Conservation (phyloP, 2,113 vertebrate species). For the Casuarius casuarius region DNA sequence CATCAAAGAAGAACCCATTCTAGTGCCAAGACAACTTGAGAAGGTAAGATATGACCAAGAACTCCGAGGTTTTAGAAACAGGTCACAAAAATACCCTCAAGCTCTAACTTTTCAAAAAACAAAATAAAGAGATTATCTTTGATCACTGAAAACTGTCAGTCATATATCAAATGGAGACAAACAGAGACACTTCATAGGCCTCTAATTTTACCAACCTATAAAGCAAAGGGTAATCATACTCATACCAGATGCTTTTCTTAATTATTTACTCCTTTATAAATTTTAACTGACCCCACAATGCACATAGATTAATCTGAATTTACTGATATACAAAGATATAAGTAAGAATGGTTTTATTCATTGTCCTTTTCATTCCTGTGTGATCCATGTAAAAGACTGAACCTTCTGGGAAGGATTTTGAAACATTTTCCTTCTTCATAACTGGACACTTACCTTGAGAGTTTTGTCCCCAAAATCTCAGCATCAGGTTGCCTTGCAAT, state of each 20-base stretch:
- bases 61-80: not conserved
- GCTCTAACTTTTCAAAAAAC: not conserved
- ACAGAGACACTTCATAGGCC: not conserved
- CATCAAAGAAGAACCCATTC: not conserved
- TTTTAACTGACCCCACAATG: not conserved
- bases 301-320: not conserved
- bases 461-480: not conserved
- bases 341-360: not conserved
- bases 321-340: not conserved
- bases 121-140: not conserved
- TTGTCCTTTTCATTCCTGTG: not conserved
- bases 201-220: not conserved
- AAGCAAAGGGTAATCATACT: not conserved
- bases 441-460: not conserved
- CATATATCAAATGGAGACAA: not conserved
- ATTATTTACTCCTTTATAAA: not conserved
- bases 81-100: not conserved
- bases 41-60: slow-evolving; percentile 38
- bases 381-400: not conserved
- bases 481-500: not conserved
- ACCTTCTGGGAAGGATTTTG: not conserved
- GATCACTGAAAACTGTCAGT: not conserved
- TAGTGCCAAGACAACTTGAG: not conserved
- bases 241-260: not conserved
- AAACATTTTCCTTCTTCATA: not conserved